Evolutionary conservation across 1,140 invertebrate species (phyloP).

Genomic region (Cyclina sinensis): DNA sequence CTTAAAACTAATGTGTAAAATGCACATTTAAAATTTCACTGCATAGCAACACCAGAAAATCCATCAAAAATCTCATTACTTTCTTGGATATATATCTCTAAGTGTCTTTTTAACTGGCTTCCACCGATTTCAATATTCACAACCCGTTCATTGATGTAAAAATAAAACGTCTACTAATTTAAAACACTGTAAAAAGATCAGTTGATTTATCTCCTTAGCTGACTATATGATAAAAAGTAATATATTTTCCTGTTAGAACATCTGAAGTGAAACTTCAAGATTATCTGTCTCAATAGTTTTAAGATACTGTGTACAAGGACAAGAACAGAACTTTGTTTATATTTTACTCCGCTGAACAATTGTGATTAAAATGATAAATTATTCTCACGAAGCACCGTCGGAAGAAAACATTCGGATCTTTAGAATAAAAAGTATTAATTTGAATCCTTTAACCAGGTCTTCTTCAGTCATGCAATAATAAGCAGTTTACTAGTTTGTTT

Average conservation of each 20-base stretch:
- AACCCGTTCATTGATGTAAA: background rate
- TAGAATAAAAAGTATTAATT: too few relatives aligned
- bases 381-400: background rate
- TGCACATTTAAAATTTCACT: background rate
- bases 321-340: background rate
- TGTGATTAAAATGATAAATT: background rate
- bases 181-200: background rate
- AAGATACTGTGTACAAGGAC: background rate
- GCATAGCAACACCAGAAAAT: constrained; percentile 1
- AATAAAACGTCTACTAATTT: background rate
- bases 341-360: background rate
- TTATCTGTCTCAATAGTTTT: too few relatives aligned
- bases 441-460: background rate
- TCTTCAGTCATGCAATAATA: background rate
- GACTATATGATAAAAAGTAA: background rate
- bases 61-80: constrained; percentile 1
- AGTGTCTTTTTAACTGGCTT: background rate
- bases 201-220: background rate
- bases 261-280: background rate
- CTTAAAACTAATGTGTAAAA: background rate
- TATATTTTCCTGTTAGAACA: background rate
- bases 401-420: background rate
- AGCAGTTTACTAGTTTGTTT: background rate
- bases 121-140: background rate
- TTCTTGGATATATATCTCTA: background rate